Base-by-base conservation (phyloP, 2,797 vertebrate species). In the Thunnus albacares region DNA sequence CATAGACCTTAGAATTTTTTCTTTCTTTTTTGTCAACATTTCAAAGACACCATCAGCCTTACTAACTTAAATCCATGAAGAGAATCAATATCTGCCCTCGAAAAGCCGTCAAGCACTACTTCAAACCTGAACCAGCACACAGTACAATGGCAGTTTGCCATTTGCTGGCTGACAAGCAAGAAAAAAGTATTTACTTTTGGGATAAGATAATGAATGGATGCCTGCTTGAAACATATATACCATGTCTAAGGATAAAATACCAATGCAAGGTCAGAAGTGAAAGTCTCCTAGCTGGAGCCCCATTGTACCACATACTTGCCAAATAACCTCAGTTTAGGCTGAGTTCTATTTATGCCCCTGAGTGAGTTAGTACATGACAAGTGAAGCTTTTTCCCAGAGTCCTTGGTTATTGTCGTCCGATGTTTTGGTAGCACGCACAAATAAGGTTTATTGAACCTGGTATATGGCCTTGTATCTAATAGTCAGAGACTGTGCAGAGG, bases 381-480 rank as follows among this genome's bases (percentile, higher is more conserved):
- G 52, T 67, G 14, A 38, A 66, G 22, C 35, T 47, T 33, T 67
- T n/a, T 53, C 22, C 33, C 11, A 15, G 28, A 51, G 57, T 62
- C 67, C 57, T 65, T 71, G 57, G 26, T n/a, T 68, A 68, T 64
- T 68, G 26, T 47, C 66, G 14, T 49, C 6, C 3, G 35, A 45
- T 66, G 26, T 74, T 59, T 55, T 45, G 55, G 66, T 68, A 68
- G 47, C 56, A 43, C 12, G 26, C 35, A 52, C 26, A 64, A 60
- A 71, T 22, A 47, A 12, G 7, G n/a, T 57, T 71, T 71, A 41
- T 26, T 64, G 55, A 57, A 76, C 22, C 35, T 17, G 35, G 10
- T 65, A 8, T 6, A 10, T 52, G 47, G 20, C 53, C 60, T 65
- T 75, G 63, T 67, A 57, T 79, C 15, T 64, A 58, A 67, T 6